Evolutionary conservation across 1,140 invertebrate species (phyloP).

Genomic region (Brachionus calyciflorus): DNA sequence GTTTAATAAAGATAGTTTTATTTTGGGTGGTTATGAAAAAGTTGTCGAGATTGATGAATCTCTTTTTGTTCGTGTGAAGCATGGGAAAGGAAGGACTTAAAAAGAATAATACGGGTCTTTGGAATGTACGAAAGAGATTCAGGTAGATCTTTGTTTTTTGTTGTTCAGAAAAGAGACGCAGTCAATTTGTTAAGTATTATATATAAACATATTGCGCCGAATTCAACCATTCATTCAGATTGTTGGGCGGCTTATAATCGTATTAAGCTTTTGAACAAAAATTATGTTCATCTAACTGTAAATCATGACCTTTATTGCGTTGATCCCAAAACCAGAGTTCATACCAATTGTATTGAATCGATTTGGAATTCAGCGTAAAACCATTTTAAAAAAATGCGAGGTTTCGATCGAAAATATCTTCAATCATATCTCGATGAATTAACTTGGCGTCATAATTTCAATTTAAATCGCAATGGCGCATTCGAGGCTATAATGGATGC

Average conservation of each 20-base stretch:
- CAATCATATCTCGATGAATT: too few relatives aligned
- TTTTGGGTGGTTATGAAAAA: neutral
- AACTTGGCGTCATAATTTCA: too few relatives aligned
- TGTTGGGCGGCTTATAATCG: neutral
- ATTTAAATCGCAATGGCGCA: too few relatives aligned
- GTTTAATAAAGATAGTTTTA: too few relatives aligned
- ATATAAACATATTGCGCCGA: too few relatives aligned
- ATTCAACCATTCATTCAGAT: neutral
- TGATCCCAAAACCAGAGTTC: neutral
- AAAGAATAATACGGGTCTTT: neutral
- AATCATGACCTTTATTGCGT: neutral
- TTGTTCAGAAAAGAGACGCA: neutral
- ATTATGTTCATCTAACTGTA: neutral
- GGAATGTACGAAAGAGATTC: neutral
- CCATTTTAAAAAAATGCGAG: neutral
- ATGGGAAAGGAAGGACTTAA: neutral
- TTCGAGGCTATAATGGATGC: too few relatives aligned
- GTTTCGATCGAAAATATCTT: too few relatives aligned
- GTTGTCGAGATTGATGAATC: neutral
- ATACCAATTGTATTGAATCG: neutral
- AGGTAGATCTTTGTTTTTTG: neutral
- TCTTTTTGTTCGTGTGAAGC: neutral
- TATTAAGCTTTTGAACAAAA: neutral
- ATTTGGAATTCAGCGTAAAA: neutral
- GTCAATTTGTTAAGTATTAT: neutral